Evolutionary conservation across 2,797 vertebrate species (phyloP).

Genomic region (Phataginus tricuspis): DNA sequence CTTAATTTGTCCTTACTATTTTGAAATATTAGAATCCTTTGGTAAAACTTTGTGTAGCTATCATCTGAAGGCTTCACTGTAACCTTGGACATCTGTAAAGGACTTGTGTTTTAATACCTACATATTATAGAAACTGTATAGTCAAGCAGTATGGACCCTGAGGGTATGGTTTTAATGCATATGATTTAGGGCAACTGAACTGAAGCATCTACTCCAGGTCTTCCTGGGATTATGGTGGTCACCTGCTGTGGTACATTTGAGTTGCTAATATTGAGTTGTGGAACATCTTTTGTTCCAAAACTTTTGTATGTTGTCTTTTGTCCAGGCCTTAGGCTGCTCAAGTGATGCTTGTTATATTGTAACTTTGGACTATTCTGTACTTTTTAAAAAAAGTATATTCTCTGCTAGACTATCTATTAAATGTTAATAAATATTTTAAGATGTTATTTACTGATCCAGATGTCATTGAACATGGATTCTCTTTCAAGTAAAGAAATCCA

Average conservation of each 20-base stretch:
- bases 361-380: not conserved
- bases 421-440: slow-evolving; percentile 22
- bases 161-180: not conserved
- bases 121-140: not conserved
- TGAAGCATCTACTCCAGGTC: not conserved
- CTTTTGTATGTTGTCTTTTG: not conserved
- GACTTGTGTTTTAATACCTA: not conserved
- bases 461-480: slow-evolving; percentile 10
- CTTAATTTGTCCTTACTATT: slow-evolving; percentile 60
- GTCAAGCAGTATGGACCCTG: not conserved
- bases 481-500: not conserved
- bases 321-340: not conserved
- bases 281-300: not conserved
- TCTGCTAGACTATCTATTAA: not conserved
- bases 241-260: not conserved
- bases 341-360: not conserved
- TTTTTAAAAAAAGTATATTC: not conserved
- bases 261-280: not conserved
- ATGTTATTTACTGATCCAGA: not conserved
- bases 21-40: slow-evolving; percentile 52
- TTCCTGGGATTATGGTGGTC: not conserved
- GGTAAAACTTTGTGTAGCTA: not conserved
- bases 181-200: not conserved
- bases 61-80: not conserved
- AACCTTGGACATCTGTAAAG: not conserved